Evolutionary conservation across 2,797 vertebrate genomes (phyloP).

Genomic region (Odontamblyopus lacepedii): DNA sequence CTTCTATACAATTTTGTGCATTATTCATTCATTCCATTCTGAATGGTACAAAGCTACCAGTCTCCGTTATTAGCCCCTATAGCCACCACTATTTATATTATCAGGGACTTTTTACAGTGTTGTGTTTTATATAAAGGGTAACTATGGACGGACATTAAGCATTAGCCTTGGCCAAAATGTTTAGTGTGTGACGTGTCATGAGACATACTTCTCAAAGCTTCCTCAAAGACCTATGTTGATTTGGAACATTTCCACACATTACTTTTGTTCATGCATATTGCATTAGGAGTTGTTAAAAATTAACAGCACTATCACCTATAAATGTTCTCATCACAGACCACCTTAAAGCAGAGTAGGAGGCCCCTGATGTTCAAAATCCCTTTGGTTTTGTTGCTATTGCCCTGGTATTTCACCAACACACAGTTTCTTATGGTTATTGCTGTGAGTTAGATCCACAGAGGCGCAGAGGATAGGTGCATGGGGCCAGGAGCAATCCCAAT

Average conservation of each 20-base stretch:
- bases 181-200: too few relatives aligned
- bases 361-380: constrained; percentile 62
- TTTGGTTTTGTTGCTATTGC: constrained; percentile 63
- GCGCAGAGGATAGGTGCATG: constrained; percentile 20
- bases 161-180: too few relatives aligned
- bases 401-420: constrained; percentile 61
- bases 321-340: constrained; percentile 68
- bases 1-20: too few relatives aligned
- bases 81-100: too few relatives aligned
- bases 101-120: too few relatives aligned
- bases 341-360: constrained; percentile 60
- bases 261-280: constrained; percentile 68
- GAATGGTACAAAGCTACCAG: too few relatives aligned
- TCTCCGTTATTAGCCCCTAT: too few relatives aligned
- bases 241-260: constrained; percentile 63
- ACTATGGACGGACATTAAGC: too few relatives aligned
- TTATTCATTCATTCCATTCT: too few relatives aligned
- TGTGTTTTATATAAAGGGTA: too few relatives aligned
- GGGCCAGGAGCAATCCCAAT: constrained; percentile 32
- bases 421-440: constrained; percentile 37
- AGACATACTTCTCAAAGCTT: constrained; percentile 2
- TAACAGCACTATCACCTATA: constrained; percentile 71
- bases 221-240: constrained; percentile 45
- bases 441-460: constrained; percentile 42
- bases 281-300: constrained; percentile 69